Base-by-base conservation (phyloP, 1,140 invertebrate genomes). In the Scaptomyza montana region DNA sequence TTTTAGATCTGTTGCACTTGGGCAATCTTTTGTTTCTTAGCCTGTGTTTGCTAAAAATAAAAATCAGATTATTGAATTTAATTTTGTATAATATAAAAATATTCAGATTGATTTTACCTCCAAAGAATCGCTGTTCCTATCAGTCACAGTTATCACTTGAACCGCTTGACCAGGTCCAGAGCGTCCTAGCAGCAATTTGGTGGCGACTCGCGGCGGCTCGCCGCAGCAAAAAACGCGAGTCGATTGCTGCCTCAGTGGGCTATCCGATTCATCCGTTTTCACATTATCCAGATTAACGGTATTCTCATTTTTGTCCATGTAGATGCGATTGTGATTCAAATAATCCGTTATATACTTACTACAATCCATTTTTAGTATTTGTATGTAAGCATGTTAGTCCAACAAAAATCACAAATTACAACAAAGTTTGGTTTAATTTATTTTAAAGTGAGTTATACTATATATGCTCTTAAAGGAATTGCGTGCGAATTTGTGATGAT, bases 341-440 rank as follows among this genome's bases (percentile, higher is more conserved):
- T 80, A 73, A 65, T 89, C 80, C 80, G 74, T 89, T 89, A 89
- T 85, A 91, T 91, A 90, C 90, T 91, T 90, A 91, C 90, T 91
- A 82, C 46, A 77, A 56, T 81, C 69, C 78, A 61, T 16, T 8
- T 53, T 36, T 6, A 59, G 43, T 59, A 33, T 33, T 6, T 33
- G 7, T 7, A 59, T 66, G 80, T 53, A 57, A 59, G 80, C 77
- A 61, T 75, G 74, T 79, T 67, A 79, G 70, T 78, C 76, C 68
- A 75, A 87, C 51, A 70, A 69, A 67, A 80, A 78, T 16, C 54
- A 12, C 21, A 60, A 78, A 39, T 67, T 90, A 76, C 56, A 68
- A 39, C 47, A 43, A 5, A 12, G 36, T 36, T 43, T 57, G 51
- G 25, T n/a, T 5, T 25, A 43, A 10, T 41, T 54, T 62, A 62